Conservation (phyloP, 2,113 vertebrate species). For the Calcarius ornatus region DNA sequence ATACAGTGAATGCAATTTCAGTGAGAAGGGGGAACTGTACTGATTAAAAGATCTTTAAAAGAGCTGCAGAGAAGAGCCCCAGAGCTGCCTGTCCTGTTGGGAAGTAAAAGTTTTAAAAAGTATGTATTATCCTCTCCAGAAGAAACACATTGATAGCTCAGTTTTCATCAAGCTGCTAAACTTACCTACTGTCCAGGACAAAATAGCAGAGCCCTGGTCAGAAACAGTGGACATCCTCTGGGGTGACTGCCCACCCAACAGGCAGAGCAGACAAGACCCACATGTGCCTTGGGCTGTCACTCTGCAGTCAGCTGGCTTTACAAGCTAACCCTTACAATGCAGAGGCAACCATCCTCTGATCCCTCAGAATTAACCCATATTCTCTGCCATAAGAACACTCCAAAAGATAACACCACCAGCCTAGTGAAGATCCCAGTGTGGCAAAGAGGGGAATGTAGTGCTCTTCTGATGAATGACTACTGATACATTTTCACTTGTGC, state of each 20-base stretch:
- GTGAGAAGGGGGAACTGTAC: conserved; percentile 50
- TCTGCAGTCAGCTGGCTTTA: neutral
- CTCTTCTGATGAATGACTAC: neutral
- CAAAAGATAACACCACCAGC: neutral
- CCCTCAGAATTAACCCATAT: neutral
- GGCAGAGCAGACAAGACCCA: neutral
- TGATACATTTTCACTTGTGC: neutral
- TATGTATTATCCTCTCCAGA: neutral
- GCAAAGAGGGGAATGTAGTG: neutral
- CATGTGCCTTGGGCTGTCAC: neutral
- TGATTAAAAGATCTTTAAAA: conserved; percentile 56
- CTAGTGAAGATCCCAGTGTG: neutral
- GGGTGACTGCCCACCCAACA: neutral
- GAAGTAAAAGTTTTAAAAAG: neutral
- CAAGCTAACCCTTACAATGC: neutral
- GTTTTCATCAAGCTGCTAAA: neutral
- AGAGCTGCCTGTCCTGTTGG: neutral
- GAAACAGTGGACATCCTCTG: neutral
- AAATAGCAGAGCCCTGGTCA: neutral
- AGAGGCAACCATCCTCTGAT: neutral
- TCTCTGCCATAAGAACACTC: neutral
- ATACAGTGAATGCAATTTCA: conserved; percentile 69
- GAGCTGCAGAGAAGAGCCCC: neutral
- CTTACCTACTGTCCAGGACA: neutral
- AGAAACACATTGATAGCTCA: neutral